Conservation (phyloP, 2,797 vertebrate genomes). For the Perodicticus potto region DNA sequence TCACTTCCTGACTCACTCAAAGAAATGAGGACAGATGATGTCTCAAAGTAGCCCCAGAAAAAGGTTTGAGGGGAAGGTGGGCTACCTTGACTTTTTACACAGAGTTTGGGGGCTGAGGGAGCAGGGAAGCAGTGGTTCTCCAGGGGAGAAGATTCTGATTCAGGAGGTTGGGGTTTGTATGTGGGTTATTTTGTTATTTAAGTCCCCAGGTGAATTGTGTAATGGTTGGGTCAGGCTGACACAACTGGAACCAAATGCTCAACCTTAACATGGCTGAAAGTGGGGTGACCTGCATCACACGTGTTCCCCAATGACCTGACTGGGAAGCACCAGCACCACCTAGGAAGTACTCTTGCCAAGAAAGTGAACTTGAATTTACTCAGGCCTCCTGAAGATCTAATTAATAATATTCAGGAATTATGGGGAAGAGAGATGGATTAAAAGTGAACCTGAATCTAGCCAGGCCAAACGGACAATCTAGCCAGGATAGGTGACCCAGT, state of each 20-base stretch:
- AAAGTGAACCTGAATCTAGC: background rate
- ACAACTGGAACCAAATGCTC: background rate
- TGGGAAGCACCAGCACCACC: background rate
- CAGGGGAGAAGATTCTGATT: background rate
- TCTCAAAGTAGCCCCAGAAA: background rate
- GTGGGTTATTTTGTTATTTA: background rate
- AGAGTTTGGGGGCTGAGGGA: background rate
- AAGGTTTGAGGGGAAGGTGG: background rate
- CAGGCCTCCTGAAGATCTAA: background rate
- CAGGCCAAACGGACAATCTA: background rate
- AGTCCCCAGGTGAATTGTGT: background rate
- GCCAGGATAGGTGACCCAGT: background rate
- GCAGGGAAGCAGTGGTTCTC: background rate
- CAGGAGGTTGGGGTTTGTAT: background rate
- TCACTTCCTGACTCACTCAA: constrained; percentile 59
- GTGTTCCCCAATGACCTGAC: background rate
- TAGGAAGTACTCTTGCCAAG: background rate
- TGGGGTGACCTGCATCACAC: background rate
- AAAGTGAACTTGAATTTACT: background rate
- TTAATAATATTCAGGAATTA: background rate
- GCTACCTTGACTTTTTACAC: background rate
- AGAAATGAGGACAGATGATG: background rate
- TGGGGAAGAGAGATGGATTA: background rate
- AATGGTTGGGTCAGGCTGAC: background rate
- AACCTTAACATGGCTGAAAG: background rate